A percentile compares a stretch with the other conserved stretches of the same genome.
These are phyloP conservation scores for Akabosia matsudoensis DNA, from an alignment of 1,140 invertebrate species.

Conservation along the genomic window DNA sequence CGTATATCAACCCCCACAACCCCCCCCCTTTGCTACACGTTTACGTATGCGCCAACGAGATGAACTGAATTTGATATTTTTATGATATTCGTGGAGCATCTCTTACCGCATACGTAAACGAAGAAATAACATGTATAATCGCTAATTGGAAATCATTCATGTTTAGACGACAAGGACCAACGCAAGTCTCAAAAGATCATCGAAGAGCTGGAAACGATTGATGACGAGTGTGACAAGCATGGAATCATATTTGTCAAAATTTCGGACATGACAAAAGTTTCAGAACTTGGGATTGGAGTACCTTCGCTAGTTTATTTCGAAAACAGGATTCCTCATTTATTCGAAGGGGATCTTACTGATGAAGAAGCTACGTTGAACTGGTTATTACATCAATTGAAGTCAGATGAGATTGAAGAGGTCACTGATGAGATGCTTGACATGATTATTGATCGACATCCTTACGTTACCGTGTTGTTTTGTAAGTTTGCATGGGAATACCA, in stretches of 20 bases:
- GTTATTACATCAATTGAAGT: slow-evolving; percentile 69
- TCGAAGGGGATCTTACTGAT: slow-evolving; percentile 85
- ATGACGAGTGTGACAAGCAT: slow-evolving; percentile 85
- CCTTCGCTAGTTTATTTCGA: slow-evolving; percentile 83
- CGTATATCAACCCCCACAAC: no score
- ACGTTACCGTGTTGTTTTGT: slow-evolving; percentile 63
- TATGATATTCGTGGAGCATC: no score
- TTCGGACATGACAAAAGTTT: slow-evolving; percentile 79
- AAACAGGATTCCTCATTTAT: slow-evolving; percentile 79
- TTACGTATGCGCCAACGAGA: no score
- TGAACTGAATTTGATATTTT: no score
- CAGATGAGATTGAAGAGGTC: slow-evolving; percentile 59
- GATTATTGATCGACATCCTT: slow-evolving; percentile 72
- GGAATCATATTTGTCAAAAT: slow-evolving; percentile 92
- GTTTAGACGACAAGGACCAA: slow-evolving; percentile 90
- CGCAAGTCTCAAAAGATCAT: slow-evolving; percentile 85
- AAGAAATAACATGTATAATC: no score
- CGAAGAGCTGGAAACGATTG: slow-evolving; percentile 84
- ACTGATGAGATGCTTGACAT: slow-evolving; percentile 92
- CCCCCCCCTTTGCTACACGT: no score
- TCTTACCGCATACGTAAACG: no score
- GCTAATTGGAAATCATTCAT: no score
- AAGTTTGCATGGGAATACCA: background rate
- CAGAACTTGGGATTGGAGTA: slow-evolving; percentile 71
- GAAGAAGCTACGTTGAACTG: slow-evolving; percentile 77